Evolutionary conservation across 37 sponge, comb jelly and placozoan genomes (phyloP).

Genomic region (Chondrilla cf. caribensis): DNA sequence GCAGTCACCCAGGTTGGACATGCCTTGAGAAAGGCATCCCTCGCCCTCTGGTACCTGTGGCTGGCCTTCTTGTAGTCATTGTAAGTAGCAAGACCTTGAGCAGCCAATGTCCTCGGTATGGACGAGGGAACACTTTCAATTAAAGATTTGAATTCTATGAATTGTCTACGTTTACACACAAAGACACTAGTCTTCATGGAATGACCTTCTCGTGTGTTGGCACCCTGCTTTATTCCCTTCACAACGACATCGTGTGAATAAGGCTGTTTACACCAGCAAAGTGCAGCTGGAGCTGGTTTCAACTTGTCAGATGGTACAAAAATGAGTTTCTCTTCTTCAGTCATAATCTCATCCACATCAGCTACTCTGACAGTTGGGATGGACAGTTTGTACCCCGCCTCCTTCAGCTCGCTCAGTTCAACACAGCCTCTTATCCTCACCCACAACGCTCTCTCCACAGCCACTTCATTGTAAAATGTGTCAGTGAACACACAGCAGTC

Average conservation of each 20-base stretch:
- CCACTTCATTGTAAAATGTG: constrained; percentile 30
- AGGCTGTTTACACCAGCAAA: constrained; percentile 50
- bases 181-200: constrained; percentile 41
- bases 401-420: not conserved
- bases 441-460: constrained; percentile 45
- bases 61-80: not conserved
- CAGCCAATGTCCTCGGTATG: constrained; percentile 14
- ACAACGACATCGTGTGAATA: constrained; percentile 55
- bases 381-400: not conserved
- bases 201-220: constrained; percentile 18
- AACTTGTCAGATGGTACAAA: not conserved
- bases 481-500: constrained; percentile 14
- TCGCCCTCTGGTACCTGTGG: not conserved
- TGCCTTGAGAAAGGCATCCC: not conserved
- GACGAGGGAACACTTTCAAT: not conserved
- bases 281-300: constrained; percentile 37
- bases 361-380: constrained; percentile 2
- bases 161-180: constrained; percentile 53
- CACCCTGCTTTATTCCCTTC: constrained; percentile 70
- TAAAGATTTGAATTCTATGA: constrained; percentile 46
- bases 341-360: not conserved
- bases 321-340: not conserved
- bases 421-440: not conserved
- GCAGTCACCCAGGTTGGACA: not conserved
- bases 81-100: not conserved